phyloP scores from a whole-genome alignment of 1,140 invertebrate species.

The Cephus cinctus region DNA sequence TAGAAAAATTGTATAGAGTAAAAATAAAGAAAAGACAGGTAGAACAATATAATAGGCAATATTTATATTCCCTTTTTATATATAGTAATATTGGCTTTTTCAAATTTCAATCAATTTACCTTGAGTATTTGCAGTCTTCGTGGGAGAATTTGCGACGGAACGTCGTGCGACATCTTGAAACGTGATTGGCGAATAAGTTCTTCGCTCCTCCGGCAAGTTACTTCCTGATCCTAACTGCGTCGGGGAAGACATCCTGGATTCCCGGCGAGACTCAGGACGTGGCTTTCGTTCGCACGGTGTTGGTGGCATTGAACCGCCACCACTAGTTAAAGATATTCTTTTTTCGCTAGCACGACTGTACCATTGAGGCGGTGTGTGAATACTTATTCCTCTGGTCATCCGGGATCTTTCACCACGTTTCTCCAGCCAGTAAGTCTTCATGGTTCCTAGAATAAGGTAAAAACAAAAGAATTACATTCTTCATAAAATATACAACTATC shows the following conservation, averaged over 20 bases:
- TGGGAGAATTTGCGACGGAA: constrained; percentile 73
- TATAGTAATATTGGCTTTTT: too few relatives aligned
- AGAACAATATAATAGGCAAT: constrained; percentile 12
- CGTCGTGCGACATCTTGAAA: constrained; percentile 78
- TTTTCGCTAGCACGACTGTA: constrained; percentile 35
- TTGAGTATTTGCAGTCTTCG: constrained; percentile 48
- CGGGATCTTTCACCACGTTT: constrained; percentile 63
- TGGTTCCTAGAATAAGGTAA: constrained; percentile 64
- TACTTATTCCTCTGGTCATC: constrained; percentile 47
- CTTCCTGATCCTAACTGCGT: constrained; percentile 36
- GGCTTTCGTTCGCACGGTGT: constrained; percentile 18
- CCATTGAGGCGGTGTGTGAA: constrained; percentile 51
- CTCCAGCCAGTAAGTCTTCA: constrained; percentile 93
- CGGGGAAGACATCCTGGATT: constrained; percentile 36
- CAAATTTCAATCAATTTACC: constrained; percentile 49
- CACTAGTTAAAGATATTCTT: constrained; percentile 25
- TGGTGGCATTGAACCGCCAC: constrained; percentile 17
- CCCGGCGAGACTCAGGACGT: constrained; percentile 30
- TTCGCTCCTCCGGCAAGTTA: constrained; percentile 56
- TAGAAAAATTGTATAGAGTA: too few relatives aligned
- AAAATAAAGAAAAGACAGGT: constrained; percentile 23
- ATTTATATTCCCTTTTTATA: too few relatives aligned
- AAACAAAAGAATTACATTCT: constrained; percentile 8
- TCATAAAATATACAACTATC: constrained; percentile 4
- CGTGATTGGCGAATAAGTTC: constrained; percentile 80